A percentile compares a stretch with the other conserved stretches of the same genome.
These are phyloP conservation scores for Agapostemon virescens DNA, from an alignment of 2,888 invertebrate species.

Conservation along the genomic window DNA sequence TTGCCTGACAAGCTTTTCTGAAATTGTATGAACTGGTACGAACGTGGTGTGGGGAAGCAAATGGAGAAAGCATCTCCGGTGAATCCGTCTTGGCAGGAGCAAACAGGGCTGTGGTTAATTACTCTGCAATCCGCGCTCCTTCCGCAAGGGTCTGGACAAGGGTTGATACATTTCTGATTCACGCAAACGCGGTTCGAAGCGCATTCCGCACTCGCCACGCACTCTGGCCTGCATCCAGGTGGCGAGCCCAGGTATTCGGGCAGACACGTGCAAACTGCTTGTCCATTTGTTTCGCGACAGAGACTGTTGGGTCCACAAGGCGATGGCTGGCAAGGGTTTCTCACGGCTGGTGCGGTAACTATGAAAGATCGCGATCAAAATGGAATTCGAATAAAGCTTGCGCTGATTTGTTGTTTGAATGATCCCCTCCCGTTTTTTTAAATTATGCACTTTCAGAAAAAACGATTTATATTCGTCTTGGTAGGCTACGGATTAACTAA, in stretches of 20 bases:
- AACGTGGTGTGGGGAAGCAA: constrained; percentile 79
- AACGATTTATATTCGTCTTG: too few relatives aligned
- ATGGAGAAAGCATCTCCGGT: constrained; percentile 90
- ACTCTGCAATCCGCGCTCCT: constrained; percentile 88
- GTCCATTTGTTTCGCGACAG: constrained; percentile 83
- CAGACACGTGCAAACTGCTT: constrained; percentile 87
- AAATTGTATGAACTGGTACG: constrained; percentile 23
- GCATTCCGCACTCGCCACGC: constrained; percentile 91
- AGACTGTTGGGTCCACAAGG: constrained; percentile 91
- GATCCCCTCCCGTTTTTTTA: too few relatives aligned
- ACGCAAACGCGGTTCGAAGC: constrained; percentile 88
- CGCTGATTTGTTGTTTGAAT: too few relatives aligned
- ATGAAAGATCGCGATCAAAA: background rate
- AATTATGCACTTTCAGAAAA: too few relatives aligned
- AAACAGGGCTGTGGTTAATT: constrained; percentile 92
- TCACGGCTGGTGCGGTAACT: constrained; percentile 38
- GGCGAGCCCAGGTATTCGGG: constrained; percentile 89
- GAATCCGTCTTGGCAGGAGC: constrained; percentile 87
- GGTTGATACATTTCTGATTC: constrained; percentile 89
- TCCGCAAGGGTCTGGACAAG: constrained; percentile 91
- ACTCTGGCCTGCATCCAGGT: constrained; percentile 89
- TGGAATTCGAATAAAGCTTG: too few relatives aligned
- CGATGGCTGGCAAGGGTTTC: constrained; percentile 86
- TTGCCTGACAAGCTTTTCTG: background rate
- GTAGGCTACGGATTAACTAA: too few relatives aligned